Percentiles rank a stretch among this genome's conserved stretches.
phyloP scores from a whole-genome alignment of 1,140 invertebrate species.

The Teleopsis dalmanni region DNA sequence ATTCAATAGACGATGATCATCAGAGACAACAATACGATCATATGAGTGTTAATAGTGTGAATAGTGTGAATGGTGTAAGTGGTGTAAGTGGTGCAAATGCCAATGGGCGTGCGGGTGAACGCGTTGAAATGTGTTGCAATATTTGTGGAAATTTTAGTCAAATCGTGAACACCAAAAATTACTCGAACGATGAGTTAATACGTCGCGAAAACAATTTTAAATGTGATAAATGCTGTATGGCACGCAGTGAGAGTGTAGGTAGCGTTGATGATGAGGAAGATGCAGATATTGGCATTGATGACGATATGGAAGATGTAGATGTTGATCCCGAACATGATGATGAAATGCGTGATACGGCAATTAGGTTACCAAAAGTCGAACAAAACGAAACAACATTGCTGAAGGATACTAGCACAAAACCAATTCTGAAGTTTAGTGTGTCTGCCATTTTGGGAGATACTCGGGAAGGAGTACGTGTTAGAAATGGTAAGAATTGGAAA shows the following conservation, averaged over 20 bases:
- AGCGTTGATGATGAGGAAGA: constrained; percentile 34
- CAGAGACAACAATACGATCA: constrained; percentile 6
- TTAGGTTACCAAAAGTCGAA: constrained; percentile 34
- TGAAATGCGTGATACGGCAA: constrained; percentile 8
- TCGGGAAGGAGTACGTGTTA: constrained; percentile 41
- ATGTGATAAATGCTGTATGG: constrained; percentile 38
- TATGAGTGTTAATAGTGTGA: neutral
- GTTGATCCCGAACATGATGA: constrained; percentile 28
- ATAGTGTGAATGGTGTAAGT: neutral
- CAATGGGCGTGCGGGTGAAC: constrained; percentile 13
- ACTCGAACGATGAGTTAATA: constrained; percentile 18
- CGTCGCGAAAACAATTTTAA: constrained; percentile 32
- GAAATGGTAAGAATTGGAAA: constrained; percentile 44
- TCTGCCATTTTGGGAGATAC: constrained; percentile 74
- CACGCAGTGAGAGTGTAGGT: constrained; percentile 16
- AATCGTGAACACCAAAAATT: constrained; percentile 14
- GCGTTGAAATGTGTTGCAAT: constrained; percentile 20
- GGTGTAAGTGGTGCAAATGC: neutral
- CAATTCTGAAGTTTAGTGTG: constrained; percentile 85
- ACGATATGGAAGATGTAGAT: constrained; percentile 25
- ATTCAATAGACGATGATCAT: neutral
- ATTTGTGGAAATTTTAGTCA: constrained; percentile 17
- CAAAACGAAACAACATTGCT: constrained; percentile 35
- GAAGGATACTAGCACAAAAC: constrained; percentile 52
- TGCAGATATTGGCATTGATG: constrained; percentile 16